A percentile compares a stretch with the other conserved stretches of the same genome.
These are phyloP conservation scores for Synanthedon andrenaeformis DNA, from an alignment of 2,888 invertebrate genomes.

Conservation along the genomic window DNA sequence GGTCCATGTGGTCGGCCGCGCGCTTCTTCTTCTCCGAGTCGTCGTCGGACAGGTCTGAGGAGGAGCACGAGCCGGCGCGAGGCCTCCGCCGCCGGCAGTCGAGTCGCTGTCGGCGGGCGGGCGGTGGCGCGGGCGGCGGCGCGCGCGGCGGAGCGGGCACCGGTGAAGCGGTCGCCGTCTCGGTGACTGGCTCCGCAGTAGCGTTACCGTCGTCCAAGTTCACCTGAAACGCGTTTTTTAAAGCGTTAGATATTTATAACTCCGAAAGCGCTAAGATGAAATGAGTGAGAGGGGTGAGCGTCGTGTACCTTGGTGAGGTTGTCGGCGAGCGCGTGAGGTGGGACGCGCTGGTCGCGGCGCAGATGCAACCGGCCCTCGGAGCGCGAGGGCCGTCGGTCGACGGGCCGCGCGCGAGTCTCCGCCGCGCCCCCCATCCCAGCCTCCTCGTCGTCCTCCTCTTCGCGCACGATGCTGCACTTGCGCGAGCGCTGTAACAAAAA, in stretches of 20 bases:
- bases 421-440: constrained; percentile 67
- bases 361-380: constrained; percentile 84
- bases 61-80: constrained; percentile 85
- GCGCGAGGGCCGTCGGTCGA: constrained; percentile 75
- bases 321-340: constrained; percentile 71
- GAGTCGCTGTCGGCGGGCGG: constrained; percentile 42
- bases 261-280: no score
- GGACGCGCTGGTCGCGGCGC: constrained; percentile 69
- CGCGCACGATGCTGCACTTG: constrained; percentile 92
- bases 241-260: neutral
- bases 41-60: constrained; percentile 94
- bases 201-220: constrained; percentile 39
- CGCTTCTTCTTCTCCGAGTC: constrained; percentile 88
- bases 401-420: constrained; percentile 63
- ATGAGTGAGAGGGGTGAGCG: no score
- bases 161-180: constrained; percentile 10
- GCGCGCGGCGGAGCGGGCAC: constrained; percentile 22
- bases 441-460: constrained; percentile 93
- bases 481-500: constrained; percentile 70
- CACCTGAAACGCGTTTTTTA: constrained; percentile 15
- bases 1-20: constrained; percentile 73
- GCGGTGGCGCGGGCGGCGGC: constrained; percentile 40
- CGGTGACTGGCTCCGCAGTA: neutral
- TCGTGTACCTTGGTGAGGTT: constrained; percentile 60
- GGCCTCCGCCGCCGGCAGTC: constrained; percentile 49